Evolutionary conservation across 2,888 invertebrate genomes (phyloP), one percentile per base, ranked within the genome.

Genomic region (Calephelis perditalis): DNA sequence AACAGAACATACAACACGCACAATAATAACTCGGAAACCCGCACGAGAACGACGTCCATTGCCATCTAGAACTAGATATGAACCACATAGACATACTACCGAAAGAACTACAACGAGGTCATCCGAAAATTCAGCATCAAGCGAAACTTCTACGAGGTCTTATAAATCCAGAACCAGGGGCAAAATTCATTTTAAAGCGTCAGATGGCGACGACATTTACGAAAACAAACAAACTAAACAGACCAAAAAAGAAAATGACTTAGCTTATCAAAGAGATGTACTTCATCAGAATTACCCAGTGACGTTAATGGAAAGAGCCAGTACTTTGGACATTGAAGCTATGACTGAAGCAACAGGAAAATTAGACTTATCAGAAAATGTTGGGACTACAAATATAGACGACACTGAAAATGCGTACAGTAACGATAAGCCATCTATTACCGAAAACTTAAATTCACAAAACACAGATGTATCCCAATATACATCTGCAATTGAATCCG

Each of bases 221-320:
- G 79, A 82, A 26, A 26, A 26, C 47, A 81, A 73, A 59, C 81
- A 71, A 70, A 70, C 71, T 55, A 83, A 78, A 63, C 73, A 74
- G 36, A 73, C 68, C 12, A 74, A 63, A 11, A 86, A 85, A 68
- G 82, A 86, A 66, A 72, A 79, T 62, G 90, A 91, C 62, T 73
- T 93, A 64, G 93, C 93, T 3, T 93, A 93, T 67, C 93, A 93
- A 76, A 84, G 93, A 65, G 93, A 93, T 72, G 90, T 93, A 3
- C 73, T 93, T 6, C 93, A 93, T 69, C 93, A 93, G 71, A 93
- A 93, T 67, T 93, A 93, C 70, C 93, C 93, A 2, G 92, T 93
- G 0, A 92, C 93, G 7, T 67, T 91, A 36, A 86, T 86, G 79
- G 91, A 91, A 72, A 78, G 88, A 65, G 78, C 76, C 64, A 91